Conservation (phyloP, 92 coral and sea anemone genomes). For the Paramuricea clavata region DNA sequence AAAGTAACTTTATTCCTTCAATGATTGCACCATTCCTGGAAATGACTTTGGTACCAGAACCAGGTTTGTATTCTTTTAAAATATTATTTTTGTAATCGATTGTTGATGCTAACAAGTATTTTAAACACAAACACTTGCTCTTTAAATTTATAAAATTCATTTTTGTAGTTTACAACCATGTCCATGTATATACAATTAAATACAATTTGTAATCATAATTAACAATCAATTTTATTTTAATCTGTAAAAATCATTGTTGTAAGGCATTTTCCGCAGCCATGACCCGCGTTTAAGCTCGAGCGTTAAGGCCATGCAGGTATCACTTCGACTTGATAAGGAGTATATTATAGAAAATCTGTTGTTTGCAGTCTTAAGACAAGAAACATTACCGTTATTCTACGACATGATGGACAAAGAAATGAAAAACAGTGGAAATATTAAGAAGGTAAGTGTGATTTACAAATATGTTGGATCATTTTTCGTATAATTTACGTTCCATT, state of each 20-base stretch:
- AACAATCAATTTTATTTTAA: too few species aligned
- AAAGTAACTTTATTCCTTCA: slow-evolving; percentile 84
- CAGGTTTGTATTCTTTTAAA: slow-evolving; percentile 64
- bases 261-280: too few species aligned
- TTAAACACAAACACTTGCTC: background rate
- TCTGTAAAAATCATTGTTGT: too few species aligned
- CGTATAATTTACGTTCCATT: too few species aligned
- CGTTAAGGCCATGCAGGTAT: too few species aligned
- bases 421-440: slow-evolving; percentile 72
- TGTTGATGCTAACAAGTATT: too few species aligned
- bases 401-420: slow-evolving; percentile 95
- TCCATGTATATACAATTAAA: too few species aligned
- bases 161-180: too few species aligned
- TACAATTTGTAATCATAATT: too few species aligned
- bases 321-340: background rate
- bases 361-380: slow-evolving; percentile 81
- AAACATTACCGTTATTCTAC: slow-evolving; percentile 94
- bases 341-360: background rate
- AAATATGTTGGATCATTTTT: too few species aligned
- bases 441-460: slow-evolving; percentile 73
- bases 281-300: too few species aligned
- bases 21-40: slow-evolving; percentile 93
- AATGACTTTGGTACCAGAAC: slow-evolving; percentile 92
- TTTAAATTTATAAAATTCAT: background rate
- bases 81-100: too few species aligned